Evolutionary conservation across 2,113 vertebrate genomes (phyloP).

Genomic region (Oncorhynchus nerka): DNA sequence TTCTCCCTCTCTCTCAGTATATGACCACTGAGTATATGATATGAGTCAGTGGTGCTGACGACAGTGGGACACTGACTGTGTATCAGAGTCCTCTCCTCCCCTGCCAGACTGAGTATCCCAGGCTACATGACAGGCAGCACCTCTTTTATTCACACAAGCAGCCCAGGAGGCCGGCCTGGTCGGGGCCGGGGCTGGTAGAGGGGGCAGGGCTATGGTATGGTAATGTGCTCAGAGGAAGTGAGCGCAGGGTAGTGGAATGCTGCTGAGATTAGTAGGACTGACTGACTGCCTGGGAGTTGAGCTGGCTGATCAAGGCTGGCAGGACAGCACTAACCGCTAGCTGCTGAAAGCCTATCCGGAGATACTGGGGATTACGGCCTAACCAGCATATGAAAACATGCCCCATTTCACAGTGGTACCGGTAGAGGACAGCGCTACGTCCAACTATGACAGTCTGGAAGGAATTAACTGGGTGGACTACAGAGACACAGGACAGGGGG

Average conservation of each 20-base stretch:
- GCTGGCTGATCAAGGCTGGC: conserved; percentile 34
- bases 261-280: conserved; percentile 71
- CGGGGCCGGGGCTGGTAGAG: conserved; percentile 53
- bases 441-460: conserved; percentile 86
- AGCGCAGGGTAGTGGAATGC: conserved; percentile 92
- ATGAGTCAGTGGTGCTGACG: background rate
- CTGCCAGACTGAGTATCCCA: background rate
- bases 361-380: conserved; percentile 28
- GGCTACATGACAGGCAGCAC: background rate
- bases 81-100: background rate
- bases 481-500: conserved; percentile 74
- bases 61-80: background rate
- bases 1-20: background rate
- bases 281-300: conserved; percentile 57
- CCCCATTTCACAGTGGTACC: conserved; percentile 95
- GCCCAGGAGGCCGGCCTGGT: conserved; percentile 42
- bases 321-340: conserved; percentile 52
- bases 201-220: conserved; percentile 71
- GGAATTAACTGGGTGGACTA: conserved; percentile 93
- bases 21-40: background rate
- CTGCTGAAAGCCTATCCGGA: conserved; percentile 55
- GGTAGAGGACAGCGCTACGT: conserved; percentile 80
- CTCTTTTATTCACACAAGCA: conserved; percentile 41
- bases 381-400: conserved; percentile 76
- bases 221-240: conserved; percentile 87